phyloP scores from a whole-genome alignment of 2,888 invertebrate species.

The Phlogophora meticulosa region DNA sequence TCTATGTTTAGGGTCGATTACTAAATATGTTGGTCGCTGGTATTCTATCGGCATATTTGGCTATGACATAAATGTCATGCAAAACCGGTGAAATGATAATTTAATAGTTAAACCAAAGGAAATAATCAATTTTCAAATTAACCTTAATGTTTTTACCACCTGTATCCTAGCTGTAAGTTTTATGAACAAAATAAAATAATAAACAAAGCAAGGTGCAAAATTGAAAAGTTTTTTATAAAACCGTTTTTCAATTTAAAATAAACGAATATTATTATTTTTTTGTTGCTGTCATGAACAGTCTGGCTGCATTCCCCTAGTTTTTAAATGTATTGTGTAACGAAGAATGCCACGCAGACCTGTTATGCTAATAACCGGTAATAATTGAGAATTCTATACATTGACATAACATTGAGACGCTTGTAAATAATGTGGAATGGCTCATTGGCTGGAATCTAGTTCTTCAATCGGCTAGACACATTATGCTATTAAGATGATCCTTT shows the following conservation, averaged over 20 bases:
- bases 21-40: background rate
- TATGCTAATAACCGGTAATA: conserved; percentile 40
- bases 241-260: background rate
- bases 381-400: conserved; percentile 19
- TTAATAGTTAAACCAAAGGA: background rate
- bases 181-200: too few relatives aligned
- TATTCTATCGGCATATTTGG: too few relatives aligned
- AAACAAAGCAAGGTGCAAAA: background rate
- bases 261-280: background rate
- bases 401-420: background rate
- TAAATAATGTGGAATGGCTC: conserved; percentile 26
- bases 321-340: conserved; percentile 15
- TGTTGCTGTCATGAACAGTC: background rate
- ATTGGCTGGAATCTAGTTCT: conserved; percentile 25
- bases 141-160: background rate
- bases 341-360: conserved; percentile 24
- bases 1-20: background rate
- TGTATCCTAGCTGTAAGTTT: too few relatives aligned
- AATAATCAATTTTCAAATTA: background rate
- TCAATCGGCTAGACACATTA: conserved; percentile 17
- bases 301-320: conserved; percentile 21
- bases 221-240: background rate
- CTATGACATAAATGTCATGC: too few relatives aligned
- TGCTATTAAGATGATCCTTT: background rate
- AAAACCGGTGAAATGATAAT: background rate